A percentile compares a stretch with the other conserved stretches of the same genome.
phyloP scores from a whole-genome alignment of 1,140 invertebrate genomes.

The Leptinotarsa texana region DNA sequence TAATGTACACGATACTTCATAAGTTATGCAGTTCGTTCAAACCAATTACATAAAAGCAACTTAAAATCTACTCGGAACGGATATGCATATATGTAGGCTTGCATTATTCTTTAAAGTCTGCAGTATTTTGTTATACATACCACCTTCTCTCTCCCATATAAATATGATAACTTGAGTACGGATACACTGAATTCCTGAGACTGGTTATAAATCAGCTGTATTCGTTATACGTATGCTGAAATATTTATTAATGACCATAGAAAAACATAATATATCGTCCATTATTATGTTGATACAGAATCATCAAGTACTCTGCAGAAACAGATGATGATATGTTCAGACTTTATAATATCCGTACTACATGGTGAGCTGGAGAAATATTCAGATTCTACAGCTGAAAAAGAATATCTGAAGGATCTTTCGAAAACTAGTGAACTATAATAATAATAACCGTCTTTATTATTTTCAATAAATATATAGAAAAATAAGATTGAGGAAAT shows the following conservation, averaged over 20 bases:
- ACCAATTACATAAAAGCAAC: conserved; percentile 19
- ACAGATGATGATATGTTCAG: background rate
- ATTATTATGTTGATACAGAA: conserved; percentile 19
- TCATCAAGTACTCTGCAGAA: background rate
- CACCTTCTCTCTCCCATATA: conserved; percentile 28
- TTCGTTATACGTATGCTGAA: conserved; percentile 30
- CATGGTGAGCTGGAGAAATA: background rate
- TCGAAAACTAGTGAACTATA: too few species aligned
- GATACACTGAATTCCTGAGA: conserved; percentile 23
- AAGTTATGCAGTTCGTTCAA: conserved; percentile 14
- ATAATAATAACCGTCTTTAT: too few species aligned
- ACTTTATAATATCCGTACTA: background rate
- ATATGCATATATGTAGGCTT: conserved; percentile 24
- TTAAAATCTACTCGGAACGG: conserved; percentile 10
- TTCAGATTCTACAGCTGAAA: too few species aligned
- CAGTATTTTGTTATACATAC: conserved; percentile 24
- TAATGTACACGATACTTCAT: conserved; percentile 10
- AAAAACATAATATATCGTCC: conserved; percentile 29
- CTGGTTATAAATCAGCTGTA: conserved; percentile 25
- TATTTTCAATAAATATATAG: too few species aligned
- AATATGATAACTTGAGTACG: conserved; percentile 24
- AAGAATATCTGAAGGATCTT: too few species aligned
- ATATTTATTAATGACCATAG: conserved; percentile 30
- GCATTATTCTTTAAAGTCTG: background rate
- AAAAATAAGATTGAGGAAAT: too few species aligned